Evolutionary conservation across 2,113 vertebrate species (phyloP).

Genomic region (Ardeotis arabs): DNA sequence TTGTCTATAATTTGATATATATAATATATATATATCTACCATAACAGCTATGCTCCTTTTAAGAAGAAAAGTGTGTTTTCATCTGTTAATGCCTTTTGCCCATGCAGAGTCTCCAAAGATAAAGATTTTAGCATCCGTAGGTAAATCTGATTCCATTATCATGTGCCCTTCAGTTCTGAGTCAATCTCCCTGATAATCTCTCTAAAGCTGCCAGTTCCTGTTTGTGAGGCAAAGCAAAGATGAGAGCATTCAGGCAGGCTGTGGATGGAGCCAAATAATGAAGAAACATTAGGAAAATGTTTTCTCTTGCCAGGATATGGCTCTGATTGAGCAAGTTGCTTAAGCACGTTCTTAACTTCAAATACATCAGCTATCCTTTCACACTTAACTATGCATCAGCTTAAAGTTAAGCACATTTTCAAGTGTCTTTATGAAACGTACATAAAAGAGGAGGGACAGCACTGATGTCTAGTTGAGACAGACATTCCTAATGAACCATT

Average conservation of each 20-base stretch:
- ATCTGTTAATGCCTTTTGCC: neutral
- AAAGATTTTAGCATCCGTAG: conserved; percentile 45
- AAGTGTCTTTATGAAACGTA: conserved; percentile 8
- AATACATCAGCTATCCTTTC: neutral
- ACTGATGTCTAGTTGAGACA: conserved; percentile 10
- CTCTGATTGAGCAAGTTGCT: conserved; percentile 23
- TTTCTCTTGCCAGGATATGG: neutral
- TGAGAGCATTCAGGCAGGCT: neutral
- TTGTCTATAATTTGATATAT: neutral
- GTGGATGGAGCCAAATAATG: neutral
- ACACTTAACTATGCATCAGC: neutral
- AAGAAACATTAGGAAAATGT: neutral
- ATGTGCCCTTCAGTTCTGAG: conserved; percentile 44
- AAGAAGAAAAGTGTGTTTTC: neutral
- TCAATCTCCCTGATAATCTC: conserved; percentile 52
- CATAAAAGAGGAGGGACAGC: neutral
- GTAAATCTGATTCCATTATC: conserved; percentile 51
- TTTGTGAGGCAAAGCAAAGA: conserved; percentile 35
- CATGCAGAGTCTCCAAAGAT: conserved; percentile 12
- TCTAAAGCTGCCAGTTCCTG: conserved; percentile 32
- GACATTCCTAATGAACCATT: conserved; percentile 41
- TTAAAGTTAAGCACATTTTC: conserved; percentile 47
- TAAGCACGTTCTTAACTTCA: conserved; percentile 47
- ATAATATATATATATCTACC: neutral
- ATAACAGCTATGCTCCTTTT: neutral